Conservation (phyloP, 2,113 vertebrate species). For the Podiceps cristatus region DNA sequence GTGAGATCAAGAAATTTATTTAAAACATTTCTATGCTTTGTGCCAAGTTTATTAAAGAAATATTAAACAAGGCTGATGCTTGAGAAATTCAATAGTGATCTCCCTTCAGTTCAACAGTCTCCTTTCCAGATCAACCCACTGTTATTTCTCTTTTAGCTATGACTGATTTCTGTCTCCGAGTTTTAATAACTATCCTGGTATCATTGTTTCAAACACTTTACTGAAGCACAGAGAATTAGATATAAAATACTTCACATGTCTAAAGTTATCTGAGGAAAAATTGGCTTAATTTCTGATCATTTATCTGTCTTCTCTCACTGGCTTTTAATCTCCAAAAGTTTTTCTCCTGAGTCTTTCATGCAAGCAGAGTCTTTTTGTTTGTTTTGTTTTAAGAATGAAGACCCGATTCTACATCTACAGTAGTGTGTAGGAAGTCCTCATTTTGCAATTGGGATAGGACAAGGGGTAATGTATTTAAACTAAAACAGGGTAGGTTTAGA, state of each 20-base stretch:
- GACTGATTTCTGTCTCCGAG: background rate
- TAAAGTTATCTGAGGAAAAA: background rate
- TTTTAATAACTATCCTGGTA: background rate
- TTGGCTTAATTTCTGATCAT: background rate
- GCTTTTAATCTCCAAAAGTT: background rate
- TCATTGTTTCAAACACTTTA: background rate
- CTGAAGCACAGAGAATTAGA: background rate
- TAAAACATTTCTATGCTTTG: background rate
- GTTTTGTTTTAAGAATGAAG: background rate
- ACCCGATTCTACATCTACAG: background rate
- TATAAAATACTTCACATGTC: background rate
- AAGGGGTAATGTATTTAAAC: too few relatives aligned
- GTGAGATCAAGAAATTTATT: background rate
- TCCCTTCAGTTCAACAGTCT: background rate
- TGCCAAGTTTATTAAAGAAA: background rate
- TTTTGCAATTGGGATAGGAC: too few relatives aligned
- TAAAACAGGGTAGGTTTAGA: too few relatives aligned
- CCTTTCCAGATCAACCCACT: background rate
- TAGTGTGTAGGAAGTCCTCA: fast-evolving
- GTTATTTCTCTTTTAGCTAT: background rate
- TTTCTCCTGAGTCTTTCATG: background rate
- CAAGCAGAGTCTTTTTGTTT: background rate
- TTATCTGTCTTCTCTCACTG: background rate
- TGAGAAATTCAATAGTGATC: background rate
- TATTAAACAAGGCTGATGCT: background rate